phyloP scores from a whole-genome alignment of 2,888 invertebrate species.

The Macropis europaea region DNA sequence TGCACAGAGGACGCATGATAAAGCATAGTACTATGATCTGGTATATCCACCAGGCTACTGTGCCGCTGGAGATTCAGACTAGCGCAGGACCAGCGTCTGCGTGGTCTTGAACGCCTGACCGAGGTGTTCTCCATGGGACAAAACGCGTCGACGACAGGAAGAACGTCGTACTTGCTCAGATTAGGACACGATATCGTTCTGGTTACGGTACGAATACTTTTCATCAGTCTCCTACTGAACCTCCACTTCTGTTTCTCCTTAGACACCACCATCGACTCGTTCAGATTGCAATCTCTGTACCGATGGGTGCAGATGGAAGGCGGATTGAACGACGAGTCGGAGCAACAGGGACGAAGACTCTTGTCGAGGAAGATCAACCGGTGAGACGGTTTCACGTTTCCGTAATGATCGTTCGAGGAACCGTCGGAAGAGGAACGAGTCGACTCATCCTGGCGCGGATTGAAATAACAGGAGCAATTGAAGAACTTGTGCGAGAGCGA shows the following conservation, averaged over 20 bases:
- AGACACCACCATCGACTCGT: background rate
- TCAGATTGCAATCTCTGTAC: background rate
- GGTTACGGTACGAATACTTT: background rate
- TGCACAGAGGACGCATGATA: slow-evolving; percentile 22
- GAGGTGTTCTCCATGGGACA: background rate
- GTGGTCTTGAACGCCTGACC: background rate
- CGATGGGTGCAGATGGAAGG: background rate
- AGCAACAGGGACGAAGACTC: background rate
- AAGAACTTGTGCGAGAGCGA: slow-evolving; percentile 73
- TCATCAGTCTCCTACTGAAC: background rate
- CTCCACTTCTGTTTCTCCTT: slow-evolving; percentile 18
- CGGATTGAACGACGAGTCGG: background rate
- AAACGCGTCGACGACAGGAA: background rate
- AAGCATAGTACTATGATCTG: slow-evolving; percentile 37
- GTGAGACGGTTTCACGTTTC: background rate
- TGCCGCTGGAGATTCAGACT: slow-evolving; percentile 17
- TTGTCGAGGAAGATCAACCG: background rate
- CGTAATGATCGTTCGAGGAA: slow-evolving; percentile 12
- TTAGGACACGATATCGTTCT: slow-evolving; percentile 25
- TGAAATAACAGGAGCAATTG: slow-evolving; percentile 70
- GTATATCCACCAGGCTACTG: slow-evolving; percentile 18
- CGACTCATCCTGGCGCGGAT: background rate
- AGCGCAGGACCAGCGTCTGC: slow-evolving; percentile 26
- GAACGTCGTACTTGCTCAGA: background rate
- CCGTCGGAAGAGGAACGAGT: slow-evolving; percentile 7